Percentiles rank a stretch among this genome's conserved stretches.
phyloP scores from a whole-genome alignment of 2,888 invertebrate genomes.

The Ctena decussata region DNA sequence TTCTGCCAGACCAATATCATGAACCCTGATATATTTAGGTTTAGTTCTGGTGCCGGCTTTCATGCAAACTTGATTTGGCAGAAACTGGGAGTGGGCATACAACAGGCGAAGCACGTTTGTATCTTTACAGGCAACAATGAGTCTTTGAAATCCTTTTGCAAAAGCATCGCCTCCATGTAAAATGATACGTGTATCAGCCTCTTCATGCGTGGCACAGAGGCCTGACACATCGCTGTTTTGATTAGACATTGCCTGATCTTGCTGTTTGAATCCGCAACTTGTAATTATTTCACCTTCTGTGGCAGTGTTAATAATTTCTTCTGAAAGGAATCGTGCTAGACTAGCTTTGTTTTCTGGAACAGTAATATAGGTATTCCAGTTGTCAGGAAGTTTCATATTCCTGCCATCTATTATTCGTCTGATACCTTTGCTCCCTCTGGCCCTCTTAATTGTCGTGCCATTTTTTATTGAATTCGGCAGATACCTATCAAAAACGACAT shows the following conservation, averaged over 20 bases:
- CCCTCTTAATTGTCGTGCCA: not conserved
- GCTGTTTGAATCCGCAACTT: not conserved
- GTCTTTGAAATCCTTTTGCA: too few relatives aligned
- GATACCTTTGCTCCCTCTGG: too few relatives aligned
- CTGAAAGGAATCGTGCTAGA: too few relatives aligned
- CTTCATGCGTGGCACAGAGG: not conserved
- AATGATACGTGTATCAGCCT: not conserved
- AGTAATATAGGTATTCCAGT: not conserved
- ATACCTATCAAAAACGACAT: slow-evolving; percentile 3
- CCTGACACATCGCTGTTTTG: not conserved
- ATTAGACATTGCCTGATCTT: not conserved
- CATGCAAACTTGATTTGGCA: not conserved
- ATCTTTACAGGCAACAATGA: not conserved
- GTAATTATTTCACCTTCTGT: not conserved
- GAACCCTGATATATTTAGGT: not conserved
- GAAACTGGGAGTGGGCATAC: not conserved
- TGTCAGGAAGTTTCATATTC: too few relatives aligned
- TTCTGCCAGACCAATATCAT: not conserved
- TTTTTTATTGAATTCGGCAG: not conserved
- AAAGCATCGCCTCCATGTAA: not conserved
- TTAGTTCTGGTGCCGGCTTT: not conserved
- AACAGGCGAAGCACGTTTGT: not conserved
- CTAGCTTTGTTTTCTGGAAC: not conserved
- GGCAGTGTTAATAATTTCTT: not conserved
- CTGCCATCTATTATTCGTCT: too few relatives aligned